These are phyloP conservation scores for Ammodytes marinus DNA, from an alignment of 2,113 vertebrate genomes.

Conservation along the genomic window DNA sequence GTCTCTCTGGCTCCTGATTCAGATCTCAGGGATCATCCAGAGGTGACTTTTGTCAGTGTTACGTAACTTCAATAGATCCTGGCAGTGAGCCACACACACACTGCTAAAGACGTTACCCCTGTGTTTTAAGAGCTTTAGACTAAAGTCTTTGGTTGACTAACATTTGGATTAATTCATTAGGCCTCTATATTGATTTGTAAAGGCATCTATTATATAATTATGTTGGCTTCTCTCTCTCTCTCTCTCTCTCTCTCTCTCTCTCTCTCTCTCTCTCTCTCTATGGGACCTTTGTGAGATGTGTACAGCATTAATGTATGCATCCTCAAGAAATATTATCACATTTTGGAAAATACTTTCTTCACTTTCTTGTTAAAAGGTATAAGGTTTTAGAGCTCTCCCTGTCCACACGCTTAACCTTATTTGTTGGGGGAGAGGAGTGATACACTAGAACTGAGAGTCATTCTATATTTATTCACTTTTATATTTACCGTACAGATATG, in stretches of 20 bases:
- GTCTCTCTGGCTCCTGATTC: conserved; percentile 17
- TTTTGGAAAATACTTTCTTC: too few relatives aligned
- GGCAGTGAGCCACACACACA: not conserved
- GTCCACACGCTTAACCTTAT: not conserved
- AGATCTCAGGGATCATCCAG: conserved; percentile 7
- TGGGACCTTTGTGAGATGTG: not conserved
- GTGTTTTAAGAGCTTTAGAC: conserved; percentile 4
- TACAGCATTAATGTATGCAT: not conserved
- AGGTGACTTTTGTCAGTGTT: conserved; percentile 4
- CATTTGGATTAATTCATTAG: not conserved
- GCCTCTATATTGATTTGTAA: too few relatives aligned
- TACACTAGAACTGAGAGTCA: not conserved
- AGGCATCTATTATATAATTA: too few relatives aligned
- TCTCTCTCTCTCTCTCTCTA: not conserved
- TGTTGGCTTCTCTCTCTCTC: too few relatives aligned
- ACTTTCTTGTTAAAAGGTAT: not conserved
- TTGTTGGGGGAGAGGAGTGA: not conserved
- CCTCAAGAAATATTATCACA: not conserved
- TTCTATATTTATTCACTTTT: not conserved
- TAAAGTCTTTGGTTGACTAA: not conserved
- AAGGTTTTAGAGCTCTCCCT: not conserved
- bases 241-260: too few relatives aligned
- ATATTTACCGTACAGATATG: not conserved
- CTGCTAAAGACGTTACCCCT: conserved; percentile 8
- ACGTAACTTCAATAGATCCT: not conserved